phyloP scores from a whole-genome alignment of 2,888 invertebrate species.

The Sesamia inferens region DNA sequence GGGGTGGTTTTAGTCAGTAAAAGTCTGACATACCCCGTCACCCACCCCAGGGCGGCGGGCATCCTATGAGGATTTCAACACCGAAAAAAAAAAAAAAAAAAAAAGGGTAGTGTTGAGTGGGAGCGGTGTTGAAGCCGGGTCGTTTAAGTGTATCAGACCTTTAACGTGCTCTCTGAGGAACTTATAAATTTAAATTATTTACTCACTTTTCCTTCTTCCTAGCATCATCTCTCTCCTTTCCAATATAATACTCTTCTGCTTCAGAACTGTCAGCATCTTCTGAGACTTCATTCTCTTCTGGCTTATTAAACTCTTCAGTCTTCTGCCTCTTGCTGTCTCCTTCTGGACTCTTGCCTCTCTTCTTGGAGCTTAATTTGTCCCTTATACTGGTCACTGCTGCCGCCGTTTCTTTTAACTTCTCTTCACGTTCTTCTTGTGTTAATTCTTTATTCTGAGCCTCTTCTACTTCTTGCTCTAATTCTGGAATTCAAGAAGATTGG shows the following conservation, averaged over 20 bases:
- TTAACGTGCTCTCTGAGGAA: too few relatives aligned
- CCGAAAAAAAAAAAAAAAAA: too few relatives aligned
- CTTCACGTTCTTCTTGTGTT: constrained; percentile 69
- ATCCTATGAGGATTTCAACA: too few relatives aligned
- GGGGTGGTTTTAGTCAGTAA: too few relatives aligned
- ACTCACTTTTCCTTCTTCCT: constrained; percentile 90
- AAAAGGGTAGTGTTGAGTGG: too few relatives aligned
- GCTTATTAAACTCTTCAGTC: constrained; percentile 60
- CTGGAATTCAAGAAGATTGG: constrained; percentile 58
- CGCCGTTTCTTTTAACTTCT: constrained; percentile 76
- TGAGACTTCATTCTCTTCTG: constrained; percentile 61
- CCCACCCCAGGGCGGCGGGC: too few relatives aligned
- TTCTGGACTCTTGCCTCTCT: constrained; percentile 71
- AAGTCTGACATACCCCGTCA: too few relatives aligned
- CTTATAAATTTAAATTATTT: too few relatives aligned
- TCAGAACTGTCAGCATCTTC: constrained; percentile 69
- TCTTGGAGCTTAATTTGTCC: constrained; percentile 80
- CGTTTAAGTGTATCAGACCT: too few relatives aligned
- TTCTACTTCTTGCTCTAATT: constrained; percentile 82
- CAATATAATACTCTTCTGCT: constrained; percentile 90
- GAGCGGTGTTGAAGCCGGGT: too few relatives aligned
- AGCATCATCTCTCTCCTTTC: constrained; percentile 91
- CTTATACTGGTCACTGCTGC: constrained; percentile 80
- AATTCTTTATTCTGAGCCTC: constrained; percentile 70
- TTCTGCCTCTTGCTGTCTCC: constrained; percentile 71